phyloP scores from a whole-genome alignment of 1,140 invertebrate species.

The Cotesia vestalis region DNA sequence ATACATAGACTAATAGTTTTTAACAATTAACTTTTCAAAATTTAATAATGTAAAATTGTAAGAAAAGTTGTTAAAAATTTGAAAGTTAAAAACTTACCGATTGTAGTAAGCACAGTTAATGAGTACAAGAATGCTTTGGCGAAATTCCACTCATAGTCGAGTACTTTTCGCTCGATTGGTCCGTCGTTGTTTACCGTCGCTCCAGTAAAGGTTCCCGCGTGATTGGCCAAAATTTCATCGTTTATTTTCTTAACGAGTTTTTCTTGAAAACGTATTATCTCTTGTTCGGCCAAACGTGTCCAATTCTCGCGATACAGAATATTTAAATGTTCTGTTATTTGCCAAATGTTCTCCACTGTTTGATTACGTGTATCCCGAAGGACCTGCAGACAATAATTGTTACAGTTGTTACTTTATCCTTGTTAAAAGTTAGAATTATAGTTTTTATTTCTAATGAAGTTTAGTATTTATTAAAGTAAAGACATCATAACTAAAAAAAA shows the following conservation, averaged over 20 bases:
- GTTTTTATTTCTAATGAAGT: background rate
- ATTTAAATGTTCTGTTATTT: conserved; percentile 92
- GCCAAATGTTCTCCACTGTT: conserved; percentile 91
- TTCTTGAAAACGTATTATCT: conserved; percentile 90
- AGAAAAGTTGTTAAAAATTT: background rate
- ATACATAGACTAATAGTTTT: no score
- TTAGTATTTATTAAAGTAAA: conserved; percentile 20
- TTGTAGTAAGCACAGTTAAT: conserved; percentile 93
- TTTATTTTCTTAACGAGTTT: conserved; percentile 81
- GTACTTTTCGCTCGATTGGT: conserved; percentile 48
- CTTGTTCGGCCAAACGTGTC: conserved; percentile 85
- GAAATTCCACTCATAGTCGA: conserved; percentile 87
- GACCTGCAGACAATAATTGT: conserved; percentile 45
- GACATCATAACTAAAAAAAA: background rate
- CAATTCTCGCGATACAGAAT: conserved; percentile 95
- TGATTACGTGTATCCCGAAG: conserved; percentile 74
- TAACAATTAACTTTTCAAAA: no score
- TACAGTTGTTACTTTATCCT: background rate
- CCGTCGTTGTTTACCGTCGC: conserved; percentile 47
- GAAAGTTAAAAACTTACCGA: conserved; percentile 76
- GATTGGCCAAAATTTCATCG: conserved; percentile 74
- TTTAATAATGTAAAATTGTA: no score
- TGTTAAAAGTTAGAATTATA: background rate
- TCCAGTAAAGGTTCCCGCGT: conserved; percentile 53
- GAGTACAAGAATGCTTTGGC: conserved; percentile 95